Evolutionary conservation across 2,888 invertebrate genomes (phyloP), one percentile per base, ranked within the genome.

Genomic region (Trichopria drosophilae): DNA sequence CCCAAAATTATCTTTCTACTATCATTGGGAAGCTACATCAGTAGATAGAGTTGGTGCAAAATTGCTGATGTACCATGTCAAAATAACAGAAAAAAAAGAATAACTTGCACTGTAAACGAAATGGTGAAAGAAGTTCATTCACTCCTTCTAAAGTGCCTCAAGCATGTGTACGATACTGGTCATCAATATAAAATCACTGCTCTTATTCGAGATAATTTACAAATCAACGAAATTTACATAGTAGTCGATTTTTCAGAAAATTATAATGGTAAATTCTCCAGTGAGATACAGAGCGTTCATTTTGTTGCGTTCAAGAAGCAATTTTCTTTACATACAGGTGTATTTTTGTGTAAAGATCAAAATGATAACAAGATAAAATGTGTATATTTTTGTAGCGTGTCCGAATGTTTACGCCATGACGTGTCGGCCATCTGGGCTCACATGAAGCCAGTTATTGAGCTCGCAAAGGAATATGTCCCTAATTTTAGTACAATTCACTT

Each of bases 391-490:
- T 52, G 49, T 23, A 52, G 46, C 4, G 39, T 45, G n/a, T 55
- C 46, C 0, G 46, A 52, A 28, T 23, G 29, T 37, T 32, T 54
- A 10, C 32, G 51, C 7, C 55, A 55, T 35, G 48, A 55, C 29
- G 51, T 47, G 13, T 22, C 23, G 29, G 28, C 42, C 3, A 39
- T 51, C 32, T 55, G 55, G 55, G 46, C 52, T 35, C 55, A 55
- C 23, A 16, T 53, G 9, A 35, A 46, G 22, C 50, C 50, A 6
- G 24, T 50, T 24, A n/a, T n/a, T n/a, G n/a, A n/a, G n/a, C n/a
- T n/a, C n/a, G n/a, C n/a, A n/a, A n/a, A n/a, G n/a, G n/a, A n/a
- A n/a, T n/a, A n/a, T n/a, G n/a, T n/a, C n/a, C n/a, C n/a, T n/a
- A n/a, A n/a, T n/a, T n/a, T n/a, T n/a, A n/a, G n/a, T n/a, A n/a